Evolutionary conservation across 2,797 vertebrate species (phyloP).

Genomic region (Cossypha heuglini): DNA sequence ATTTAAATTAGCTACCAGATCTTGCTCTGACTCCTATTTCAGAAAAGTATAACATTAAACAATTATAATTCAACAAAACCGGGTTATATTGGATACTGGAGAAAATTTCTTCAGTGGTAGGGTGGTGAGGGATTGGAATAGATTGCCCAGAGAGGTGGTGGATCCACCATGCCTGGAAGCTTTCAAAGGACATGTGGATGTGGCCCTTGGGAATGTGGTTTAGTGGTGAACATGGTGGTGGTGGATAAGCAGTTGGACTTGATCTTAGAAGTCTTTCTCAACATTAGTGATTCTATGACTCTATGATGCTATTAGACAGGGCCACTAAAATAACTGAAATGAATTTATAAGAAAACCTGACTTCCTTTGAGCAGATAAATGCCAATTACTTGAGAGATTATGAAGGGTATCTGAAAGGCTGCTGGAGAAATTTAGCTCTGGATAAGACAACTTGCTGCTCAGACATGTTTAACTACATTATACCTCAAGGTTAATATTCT

Average conservation of each 20-base stretch:
- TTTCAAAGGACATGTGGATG: not conserved
- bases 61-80: not conserved
- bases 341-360: not conserved
- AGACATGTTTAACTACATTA: not conserved
- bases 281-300: not conserved
- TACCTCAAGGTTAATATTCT: not conserved
- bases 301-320: not conserved
- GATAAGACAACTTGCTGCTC: not conserved
- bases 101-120: not conserved
- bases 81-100: fast-evolving
- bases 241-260: not conserved
- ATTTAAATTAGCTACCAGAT: not conserved
- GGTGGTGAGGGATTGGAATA: not conserved
- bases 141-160: not conserved
- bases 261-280: not conserved
- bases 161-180: not conserved
- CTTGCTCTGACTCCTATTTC: not conserved
- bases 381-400: not conserved
- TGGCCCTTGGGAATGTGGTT: not conserved
- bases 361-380: not conserved
- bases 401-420: not conserved
- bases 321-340: not conserved
- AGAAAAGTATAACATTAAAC: not conserved
- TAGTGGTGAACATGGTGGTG: not conserved
- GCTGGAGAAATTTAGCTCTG: not conserved